Evolutionary conservation across 2,888 invertebrate genomes (phyloP).

Genomic region (Eumacrocentrus americanus): DNA sequence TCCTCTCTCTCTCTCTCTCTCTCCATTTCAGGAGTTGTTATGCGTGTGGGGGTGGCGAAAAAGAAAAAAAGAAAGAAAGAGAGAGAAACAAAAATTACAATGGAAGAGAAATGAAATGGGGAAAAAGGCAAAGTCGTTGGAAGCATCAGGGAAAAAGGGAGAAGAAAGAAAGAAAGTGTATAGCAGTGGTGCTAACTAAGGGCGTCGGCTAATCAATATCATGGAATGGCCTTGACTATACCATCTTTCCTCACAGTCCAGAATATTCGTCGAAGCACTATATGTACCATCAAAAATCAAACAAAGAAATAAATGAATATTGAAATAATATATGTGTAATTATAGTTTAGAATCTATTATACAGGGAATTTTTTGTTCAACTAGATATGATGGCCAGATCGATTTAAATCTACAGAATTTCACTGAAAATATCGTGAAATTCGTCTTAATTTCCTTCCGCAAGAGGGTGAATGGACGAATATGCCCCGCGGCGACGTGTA

Average conservation of each 20-base stretch:
- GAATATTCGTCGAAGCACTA: neutral
- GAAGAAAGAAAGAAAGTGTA: slow-evolving; percentile 30
- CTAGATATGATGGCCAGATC: too few relatives aligned
- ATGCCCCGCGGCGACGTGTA: slow-evolving; percentile 34
- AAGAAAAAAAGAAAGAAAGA: slow-evolving; percentile 20
- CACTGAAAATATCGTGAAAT: slow-evolving; percentile 15
- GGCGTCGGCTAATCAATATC: slow-evolving; percentile 62
- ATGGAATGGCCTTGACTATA: slow-evolving; percentile 50
- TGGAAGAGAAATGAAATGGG: slow-evolving; percentile 30
- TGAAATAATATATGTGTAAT: too few relatives aligned
- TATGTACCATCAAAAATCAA: neutral
- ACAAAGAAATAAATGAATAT: neutral
- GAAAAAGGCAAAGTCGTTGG: slow-evolving; percentile 31
- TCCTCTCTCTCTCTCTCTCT: too few relatives aligned
- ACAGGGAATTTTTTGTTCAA: too few relatives aligned
- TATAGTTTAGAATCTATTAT: too few relatives aligned
- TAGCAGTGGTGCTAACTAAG: slow-evolving; percentile 56
- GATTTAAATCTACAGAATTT: neutral
- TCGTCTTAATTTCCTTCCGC: slow-evolving; percentile 37
- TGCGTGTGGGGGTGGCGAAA: slow-evolving; percentile 26
- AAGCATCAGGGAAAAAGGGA: slow-evolving; percentile 28
- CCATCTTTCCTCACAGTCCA: slow-evolving; percentile 3
- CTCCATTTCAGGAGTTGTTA: slow-evolving; percentile 23
- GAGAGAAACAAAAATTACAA: slow-evolving; percentile 17
- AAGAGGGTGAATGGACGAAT: slow-evolving; percentile 15